phyloP scores from a whole-genome alignment of 2,888 invertebrate species.

The Spodoptera littoralis region DNA sequence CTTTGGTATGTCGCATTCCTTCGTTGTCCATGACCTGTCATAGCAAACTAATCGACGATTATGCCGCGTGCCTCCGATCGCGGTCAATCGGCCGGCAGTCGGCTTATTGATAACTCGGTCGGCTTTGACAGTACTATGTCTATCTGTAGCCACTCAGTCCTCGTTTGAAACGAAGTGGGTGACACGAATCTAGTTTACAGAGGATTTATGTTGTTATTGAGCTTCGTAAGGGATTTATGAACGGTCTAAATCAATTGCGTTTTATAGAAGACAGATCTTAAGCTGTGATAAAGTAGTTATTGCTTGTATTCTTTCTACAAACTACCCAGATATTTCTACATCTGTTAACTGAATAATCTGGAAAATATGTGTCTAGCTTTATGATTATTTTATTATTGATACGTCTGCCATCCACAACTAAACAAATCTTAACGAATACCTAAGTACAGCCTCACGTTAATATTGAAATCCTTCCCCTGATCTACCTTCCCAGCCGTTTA shows the following conservation, averaged over 20 bases:
- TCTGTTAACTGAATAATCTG: too few relatives aligned
- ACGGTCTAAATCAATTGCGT: background rate
- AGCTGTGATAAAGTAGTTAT: background rate
- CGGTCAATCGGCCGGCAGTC: slow-evolving; percentile 49
- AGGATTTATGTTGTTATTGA: slow-evolving; percentile 32
- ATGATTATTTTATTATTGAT: too few relatives aligned
- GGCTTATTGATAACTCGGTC: slow-evolving; percentile 52
- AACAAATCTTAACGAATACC: background rate
- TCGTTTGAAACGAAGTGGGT: slow-evolving; percentile 47
- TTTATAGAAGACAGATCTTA: background rate
- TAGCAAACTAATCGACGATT: slow-evolving; percentile 40
- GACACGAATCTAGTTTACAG: slow-evolving; percentile 40
- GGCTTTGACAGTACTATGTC: slow-evolving; percentile 42
- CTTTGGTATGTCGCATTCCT: slow-evolving; percentile 44
- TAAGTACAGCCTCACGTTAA: slow-evolving; percentile 1
- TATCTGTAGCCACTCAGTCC: slow-evolving; percentile 30
- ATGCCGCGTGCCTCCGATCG: slow-evolving; percentile 31
- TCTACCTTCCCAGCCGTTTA: slow-evolving; percentile 17
- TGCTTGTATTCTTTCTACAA: too few relatives aligned
- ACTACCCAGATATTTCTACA: too few relatives aligned
- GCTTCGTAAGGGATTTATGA: slow-evolving; percentile 25
- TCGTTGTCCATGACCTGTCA: slow-evolving; percentile 47
- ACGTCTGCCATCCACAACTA: background rate
- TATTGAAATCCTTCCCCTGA: background rate
- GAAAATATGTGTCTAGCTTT: too few relatives aligned